Evolutionary conservation across 2,888 invertebrate species (phyloP), one percentile per base, ranked within the genome.

Genomic region (Cerastis leucographa): DNA sequence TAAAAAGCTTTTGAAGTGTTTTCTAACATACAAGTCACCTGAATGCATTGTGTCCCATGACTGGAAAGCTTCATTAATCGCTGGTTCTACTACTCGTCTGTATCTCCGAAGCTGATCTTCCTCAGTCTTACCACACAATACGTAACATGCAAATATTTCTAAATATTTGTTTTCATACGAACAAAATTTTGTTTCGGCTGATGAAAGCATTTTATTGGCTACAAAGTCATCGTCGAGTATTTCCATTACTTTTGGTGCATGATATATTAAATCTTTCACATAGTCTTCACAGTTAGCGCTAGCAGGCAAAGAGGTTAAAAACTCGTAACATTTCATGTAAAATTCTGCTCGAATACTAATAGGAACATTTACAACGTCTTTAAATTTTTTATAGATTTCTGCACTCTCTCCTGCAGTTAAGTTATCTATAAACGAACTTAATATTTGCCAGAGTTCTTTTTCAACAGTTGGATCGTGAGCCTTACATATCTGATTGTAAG

Each of bases 361-460:
- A n/a, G 91, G 93, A 19, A 93, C 82, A 51, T 83, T 73, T 46
- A 85, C 61, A 1, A 87, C 80, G 19, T 90, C 76, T 6, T 81
- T 83, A 42, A 94, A 62, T 77, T 81, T 89, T 49, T 85, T 83
- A 79, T 91, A 93, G 73, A 94, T 90, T 35, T 81, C 73, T 80
- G 90, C 89, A 81, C 91, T 91, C 85, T 94, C 94, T 40, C 92
- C 91, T 25, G 86, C 44, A 29, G 91, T 35, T 40, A 69, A 94
- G 85, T 75, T 89, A 46, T 29, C 61, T 25, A 94, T 92, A 77
- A 92, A 93, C 51, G 81, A 83, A 42, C 83, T 85, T 25, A 94
- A 72, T 51, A 94, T 61, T 42, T 89, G 82, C 92, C 93, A 93
- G 51, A 93, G 76, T 22, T 90, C 86, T 54, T 89, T 86, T 29